These are phyloP conservation scores for Euschistus heros DNA, from an alignment of 1,140 invertebrate genomes.

Conservation along the genomic window DNA sequence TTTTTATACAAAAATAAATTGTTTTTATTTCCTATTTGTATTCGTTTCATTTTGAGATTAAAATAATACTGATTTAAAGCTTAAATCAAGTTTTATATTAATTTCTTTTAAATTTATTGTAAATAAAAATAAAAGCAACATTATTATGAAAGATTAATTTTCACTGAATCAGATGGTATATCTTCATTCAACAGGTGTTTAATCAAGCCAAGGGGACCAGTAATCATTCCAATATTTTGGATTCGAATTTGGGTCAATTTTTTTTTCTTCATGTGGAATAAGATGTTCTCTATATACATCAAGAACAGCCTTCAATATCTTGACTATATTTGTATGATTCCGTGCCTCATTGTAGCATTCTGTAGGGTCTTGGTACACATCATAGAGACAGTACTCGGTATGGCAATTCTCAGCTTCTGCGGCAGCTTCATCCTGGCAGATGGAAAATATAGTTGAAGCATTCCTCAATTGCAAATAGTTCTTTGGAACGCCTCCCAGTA, in stretches of 20 bases:
- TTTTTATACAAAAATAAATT: too few species aligned
- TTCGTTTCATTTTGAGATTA: too few species aligned
- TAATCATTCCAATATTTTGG: neutral
- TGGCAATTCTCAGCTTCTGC: neutral
- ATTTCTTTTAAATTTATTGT: too few species aligned
- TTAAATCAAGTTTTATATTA: too few species aligned
- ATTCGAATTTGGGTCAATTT: neutral
- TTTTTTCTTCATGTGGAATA: neutral
- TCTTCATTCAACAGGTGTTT: too few species aligned
- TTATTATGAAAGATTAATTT: too few species aligned
- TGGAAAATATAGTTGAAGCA: neutral
- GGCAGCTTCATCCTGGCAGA: neutral
- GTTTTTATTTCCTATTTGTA: too few species aligned
- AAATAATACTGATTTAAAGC: too few species aligned
- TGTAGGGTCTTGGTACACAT: slow-evolving; percentile 6
- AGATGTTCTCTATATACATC: neutral
- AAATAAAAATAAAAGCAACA: too few species aligned
- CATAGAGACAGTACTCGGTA: slow-evolving; percentile 6
- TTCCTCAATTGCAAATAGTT: neutral
- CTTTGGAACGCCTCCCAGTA: neutral
- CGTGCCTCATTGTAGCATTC: neutral
- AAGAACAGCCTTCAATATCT: neutral
- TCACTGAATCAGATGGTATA: too few species aligned
- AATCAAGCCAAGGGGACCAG: slow-evolving; percentile 8
- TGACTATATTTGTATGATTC: neutral